Evolutionary conservation across 2,888 invertebrate genomes (phyloP), one percentile per base, ranked within the genome.

Genomic region (Mimas tiliae): DNA sequence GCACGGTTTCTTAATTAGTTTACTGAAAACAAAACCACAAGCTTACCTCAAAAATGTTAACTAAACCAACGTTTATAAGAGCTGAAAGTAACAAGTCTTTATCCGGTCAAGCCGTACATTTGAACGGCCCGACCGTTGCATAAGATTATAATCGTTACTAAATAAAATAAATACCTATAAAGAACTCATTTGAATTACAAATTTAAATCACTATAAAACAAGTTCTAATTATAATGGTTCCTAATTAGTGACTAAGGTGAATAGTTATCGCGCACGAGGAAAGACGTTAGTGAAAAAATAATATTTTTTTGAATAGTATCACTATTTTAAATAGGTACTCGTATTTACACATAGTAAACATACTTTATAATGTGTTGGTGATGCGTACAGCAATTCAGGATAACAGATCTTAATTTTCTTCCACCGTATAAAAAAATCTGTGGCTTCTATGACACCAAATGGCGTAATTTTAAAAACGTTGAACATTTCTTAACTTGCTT

Each of bases 401-500:
- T 42, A 42, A 21, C 16, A 19, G 6, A 58, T 58, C 19, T 33
- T 33, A 14, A 16, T 42, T 42, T 42, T 42, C 38, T 19, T 42
- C 12, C 16, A 19, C 12, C 19, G 11, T 14, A 53, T 33, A 52
- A 8, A 19, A 38, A 14, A 19, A 71, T 74, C 72, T 76, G 77
- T 73, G 76, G 75, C 73, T 77, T 67, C 42, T 67, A 74, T 78
- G 77, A 79, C 77, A 78, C 77, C 78, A 80, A 71, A 71, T 27
- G 27, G 4, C 62, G 66, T 68, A 75, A 76, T 81, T 80, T 79
- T 79, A 74, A 76, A 76, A 74, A 72, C 75, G 81, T 74, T 79
- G 70, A 67, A 73, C 74, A 74, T 71, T 72, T 72, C 70, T 72
- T 66, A 69, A 66, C 68, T 65, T 68, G 68, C 42, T 62, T 45